Percentiles rank a stretch among this genome's conserved stretches.
Evolutionary conservation across 92 coral and sea anemone species (phyloP).

Genomic region (Plumapathes pennacea): DNA sequence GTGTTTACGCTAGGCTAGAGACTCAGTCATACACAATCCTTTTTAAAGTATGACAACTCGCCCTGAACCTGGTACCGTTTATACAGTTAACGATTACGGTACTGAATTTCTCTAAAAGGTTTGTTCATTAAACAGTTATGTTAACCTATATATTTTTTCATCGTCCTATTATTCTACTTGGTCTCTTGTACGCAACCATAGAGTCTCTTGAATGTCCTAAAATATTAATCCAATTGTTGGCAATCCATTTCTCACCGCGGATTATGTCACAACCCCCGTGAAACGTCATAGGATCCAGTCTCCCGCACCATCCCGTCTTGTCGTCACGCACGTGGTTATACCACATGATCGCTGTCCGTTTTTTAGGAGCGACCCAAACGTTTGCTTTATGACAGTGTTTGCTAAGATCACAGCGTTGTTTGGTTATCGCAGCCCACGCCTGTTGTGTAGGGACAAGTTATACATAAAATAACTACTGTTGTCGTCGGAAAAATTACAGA

Average conservation of each 20-base stretch:
- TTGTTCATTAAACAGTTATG: no score
- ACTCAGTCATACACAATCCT: no score
- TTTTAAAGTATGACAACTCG: no score
- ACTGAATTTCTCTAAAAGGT: no score
- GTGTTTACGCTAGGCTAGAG: no score
- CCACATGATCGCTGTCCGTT: slow-evolving; percentile 90
- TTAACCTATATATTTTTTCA: no score
- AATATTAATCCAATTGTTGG: slow-evolving; percentile 94
- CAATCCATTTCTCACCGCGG: slow-evolving; percentile 92
- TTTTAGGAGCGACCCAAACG: slow-evolving; percentile 73
- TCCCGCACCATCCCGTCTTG: slow-evolving; percentile 86
- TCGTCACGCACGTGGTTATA: slow-evolving; percentile 80
- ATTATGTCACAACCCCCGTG: slow-evolving; percentile 98
- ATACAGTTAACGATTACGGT: no score
- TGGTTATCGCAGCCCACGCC: slow-evolving; percentile 79
- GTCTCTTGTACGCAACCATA: slow-evolving; percentile 66
- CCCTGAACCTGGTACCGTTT: no score
- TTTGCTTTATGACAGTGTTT: slow-evolving; percentile 94
- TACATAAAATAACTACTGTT: no score
- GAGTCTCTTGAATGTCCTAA: slow-evolving; percentile 64
- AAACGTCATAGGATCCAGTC: slow-evolving; percentile 68
- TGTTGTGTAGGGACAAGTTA: no score
- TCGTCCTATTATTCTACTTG: slow-evolving; percentile 25
- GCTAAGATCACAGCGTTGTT: slow-evolving; percentile 85
- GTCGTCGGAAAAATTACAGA: no score